Percentiles rank a stretch among this genome's conserved stretches.
These are phyloP conservation scores for Palythoa grandiflora DNA, from an alignment of 92 coral and sea anemone genomes.

Conservation along the genomic window DNA sequence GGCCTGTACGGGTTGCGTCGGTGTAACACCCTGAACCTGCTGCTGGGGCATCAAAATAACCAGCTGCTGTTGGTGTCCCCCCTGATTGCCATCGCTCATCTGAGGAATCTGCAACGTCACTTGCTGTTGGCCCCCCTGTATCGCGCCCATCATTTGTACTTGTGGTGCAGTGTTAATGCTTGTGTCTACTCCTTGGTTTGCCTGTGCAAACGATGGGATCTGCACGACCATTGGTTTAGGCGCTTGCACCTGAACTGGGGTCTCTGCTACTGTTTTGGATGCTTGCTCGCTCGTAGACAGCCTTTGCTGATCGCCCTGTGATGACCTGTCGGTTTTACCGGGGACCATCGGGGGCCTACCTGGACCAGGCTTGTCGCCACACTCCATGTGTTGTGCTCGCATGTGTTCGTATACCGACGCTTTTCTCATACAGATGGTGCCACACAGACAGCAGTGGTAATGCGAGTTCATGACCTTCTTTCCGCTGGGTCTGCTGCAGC, in stretches of 20 bases:
- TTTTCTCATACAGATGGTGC: slow-evolving; percentile 86
- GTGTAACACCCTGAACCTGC: slow-evolving; percentile 57
- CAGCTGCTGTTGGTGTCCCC: slow-evolving; percentile 69
- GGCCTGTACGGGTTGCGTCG: slow-evolving; percentile 56
- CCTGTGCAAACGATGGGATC: slow-evolving; percentile 63
- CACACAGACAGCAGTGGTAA: slow-evolving; percentile 91
- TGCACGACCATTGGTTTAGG: slow-evolving; percentile 75
- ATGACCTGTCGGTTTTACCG: slow-evolving; percentile 21
- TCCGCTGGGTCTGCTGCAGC: slow-evolving; percentile 86
- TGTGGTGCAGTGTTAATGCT: slow-evolving; percentile 41
- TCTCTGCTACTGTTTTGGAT: slow-evolving; percentile 22
- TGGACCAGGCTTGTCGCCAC: slow-evolving; percentile 36
- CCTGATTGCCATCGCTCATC: slow-evolving; percentile 57
- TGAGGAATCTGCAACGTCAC: slow-evolving; percentile 76
- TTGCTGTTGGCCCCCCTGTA: slow-evolving; percentile 54
- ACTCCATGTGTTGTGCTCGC: slow-evolving; percentile 78
- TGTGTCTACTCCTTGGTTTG: slow-evolving; percentile 39
- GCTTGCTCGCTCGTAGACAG: slow-evolving; percentile 9
- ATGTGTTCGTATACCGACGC: slow-evolving; percentile 91
- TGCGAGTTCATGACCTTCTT: slow-evolving; percentile 86
- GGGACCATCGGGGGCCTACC: slow-evolving; percentile 43
- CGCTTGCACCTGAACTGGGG: slow-evolving; percentile 23
- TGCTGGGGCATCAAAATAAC: slow-evolving; percentile 92
- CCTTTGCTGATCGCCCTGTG: not conserved
- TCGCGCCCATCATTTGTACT: slow-evolving; percentile 48